These are phyloP conservation scores for Parnassius smintheus DNA, from an alignment of 2,888 invertebrate genomes.

Conservation along the genomic window DNA sequence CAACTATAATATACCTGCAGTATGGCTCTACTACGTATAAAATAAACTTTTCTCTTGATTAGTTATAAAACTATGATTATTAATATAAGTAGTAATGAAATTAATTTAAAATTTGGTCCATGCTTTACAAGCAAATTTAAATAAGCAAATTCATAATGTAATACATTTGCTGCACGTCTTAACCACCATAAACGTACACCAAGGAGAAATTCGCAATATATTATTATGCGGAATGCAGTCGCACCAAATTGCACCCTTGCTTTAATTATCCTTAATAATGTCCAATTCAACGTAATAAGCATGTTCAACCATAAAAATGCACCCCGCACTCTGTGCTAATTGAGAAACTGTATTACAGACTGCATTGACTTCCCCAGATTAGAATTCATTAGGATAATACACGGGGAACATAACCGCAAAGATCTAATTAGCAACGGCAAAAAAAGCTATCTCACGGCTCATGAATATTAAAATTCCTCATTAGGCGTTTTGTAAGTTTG, in stretches of 20 bases:
- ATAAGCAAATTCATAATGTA: background rate
- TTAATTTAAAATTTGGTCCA: background rate
- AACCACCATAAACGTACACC: conserved; percentile 46
- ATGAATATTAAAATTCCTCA: conserved; percentile 66
- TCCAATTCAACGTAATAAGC: background rate
- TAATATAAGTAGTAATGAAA: too few species aligned
- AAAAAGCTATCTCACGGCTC: conserved; percentile 59
- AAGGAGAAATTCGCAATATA: conserved; percentile 46
- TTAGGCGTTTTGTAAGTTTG: conserved; percentile 57
- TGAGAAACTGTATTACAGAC: too few species aligned
- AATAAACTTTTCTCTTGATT: too few species aligned
- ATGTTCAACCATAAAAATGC: too few species aligned
- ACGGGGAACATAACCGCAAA: conserved; percentile 39
- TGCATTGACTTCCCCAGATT: too few species aligned
- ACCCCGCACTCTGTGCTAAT: too few species aligned
- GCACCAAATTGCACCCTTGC: conserved; percentile 26
- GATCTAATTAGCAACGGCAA: conserved; percentile 49
- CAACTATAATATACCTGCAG: too few species aligned
- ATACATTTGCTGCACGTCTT: conserved; percentile 37
- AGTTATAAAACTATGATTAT: too few species aligned
- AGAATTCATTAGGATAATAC: conserved; percentile 19
- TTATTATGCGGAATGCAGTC: conserved; percentile 46
- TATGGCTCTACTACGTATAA: too few species aligned
- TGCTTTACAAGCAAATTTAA: background rate
- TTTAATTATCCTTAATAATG: conserved; percentile 23